phyloP scores from a whole-genome alignment of 1,140 invertebrate genomes.

The Heliothis virescens region DNA sequence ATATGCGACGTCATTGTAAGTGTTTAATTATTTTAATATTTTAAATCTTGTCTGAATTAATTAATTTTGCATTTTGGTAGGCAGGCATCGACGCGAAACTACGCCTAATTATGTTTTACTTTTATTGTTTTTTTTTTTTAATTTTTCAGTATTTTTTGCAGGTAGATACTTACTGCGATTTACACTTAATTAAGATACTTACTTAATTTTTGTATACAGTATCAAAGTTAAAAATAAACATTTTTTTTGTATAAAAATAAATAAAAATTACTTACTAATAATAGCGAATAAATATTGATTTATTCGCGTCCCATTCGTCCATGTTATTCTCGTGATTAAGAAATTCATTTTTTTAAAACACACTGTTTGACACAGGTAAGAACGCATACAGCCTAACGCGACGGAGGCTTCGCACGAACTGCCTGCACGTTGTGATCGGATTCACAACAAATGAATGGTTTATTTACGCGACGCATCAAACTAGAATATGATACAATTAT shows the following conservation, averaged over 20 bases:
- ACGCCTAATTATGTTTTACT: no score
- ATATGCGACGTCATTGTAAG: neutral
- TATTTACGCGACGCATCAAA: slow-evolving; percentile 36
- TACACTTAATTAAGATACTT: no score
- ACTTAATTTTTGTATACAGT: no score
- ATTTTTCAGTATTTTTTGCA: no score
- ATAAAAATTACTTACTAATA: slow-evolving; percentile 68
- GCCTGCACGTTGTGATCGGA: slow-evolving; percentile 20
- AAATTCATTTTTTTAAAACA: slow-evolving; percentile 73
- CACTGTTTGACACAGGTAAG: slow-evolving; percentile 51
- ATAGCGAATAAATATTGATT: slow-evolving; percentile 79
- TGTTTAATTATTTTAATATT: neutral
- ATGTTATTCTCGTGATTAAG: slow-evolving; percentile 74
- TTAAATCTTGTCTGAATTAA: no score
- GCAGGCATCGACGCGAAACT: neutral
- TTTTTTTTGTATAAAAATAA: no score
- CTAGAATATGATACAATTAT: slow-evolving; percentile 20
- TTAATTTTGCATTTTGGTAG: no score
- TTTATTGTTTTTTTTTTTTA: no score
- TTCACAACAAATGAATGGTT: slow-evolving; percentile 34
- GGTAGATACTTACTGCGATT: no score
- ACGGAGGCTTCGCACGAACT: slow-evolving; percentile 63
- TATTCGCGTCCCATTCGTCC: slow-evolving; percentile 74
- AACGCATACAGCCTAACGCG: slow-evolving; percentile 61
- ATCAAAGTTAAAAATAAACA: no score